Conservation (phyloP, 2,113 vertebrate species). For the Desmodus rotundus region DNA sequence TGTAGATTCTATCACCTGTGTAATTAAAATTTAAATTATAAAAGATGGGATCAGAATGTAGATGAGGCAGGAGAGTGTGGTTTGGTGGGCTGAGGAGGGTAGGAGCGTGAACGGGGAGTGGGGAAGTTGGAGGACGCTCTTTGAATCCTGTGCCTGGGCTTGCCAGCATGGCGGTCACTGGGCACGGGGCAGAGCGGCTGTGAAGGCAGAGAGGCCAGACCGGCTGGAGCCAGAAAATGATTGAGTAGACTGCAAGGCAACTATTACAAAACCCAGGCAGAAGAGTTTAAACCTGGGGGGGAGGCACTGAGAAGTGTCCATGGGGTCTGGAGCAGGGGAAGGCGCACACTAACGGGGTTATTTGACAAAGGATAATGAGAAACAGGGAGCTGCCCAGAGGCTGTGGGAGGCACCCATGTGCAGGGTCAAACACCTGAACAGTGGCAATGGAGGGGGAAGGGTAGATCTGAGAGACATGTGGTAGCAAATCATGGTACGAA, state of each 20-base stretch:
- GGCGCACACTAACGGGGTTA: background rate
- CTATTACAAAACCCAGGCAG: background rate
- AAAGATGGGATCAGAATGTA: background rate
- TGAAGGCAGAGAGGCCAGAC: background rate
- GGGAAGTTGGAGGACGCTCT: accelerated
- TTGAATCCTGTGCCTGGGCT: accelerated
- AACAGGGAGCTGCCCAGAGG: background rate
- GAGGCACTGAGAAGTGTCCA: background rate
- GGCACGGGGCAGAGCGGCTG: accelerated
- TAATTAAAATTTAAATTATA: constrained; percentile 29
- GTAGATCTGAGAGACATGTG: background rate
- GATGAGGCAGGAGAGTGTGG: background rate
- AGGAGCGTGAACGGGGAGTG: background rate
- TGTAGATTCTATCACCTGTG: background rate
- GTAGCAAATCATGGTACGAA: background rate
- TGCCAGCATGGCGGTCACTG: accelerated
- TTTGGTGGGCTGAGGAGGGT: background rate
- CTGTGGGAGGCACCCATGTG: too few relatives aligned
- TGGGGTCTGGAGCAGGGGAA: background rate
- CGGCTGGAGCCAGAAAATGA: background rate
- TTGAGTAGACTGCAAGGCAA: accelerated
- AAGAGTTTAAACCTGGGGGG: background rate
- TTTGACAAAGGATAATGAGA: background rate
- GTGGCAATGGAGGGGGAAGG: background rate
- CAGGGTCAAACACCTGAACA: background rate